phyloP scores from a whole-genome alignment of 2,888 invertebrate genomes.

The Harmothoe impar region DNA sequence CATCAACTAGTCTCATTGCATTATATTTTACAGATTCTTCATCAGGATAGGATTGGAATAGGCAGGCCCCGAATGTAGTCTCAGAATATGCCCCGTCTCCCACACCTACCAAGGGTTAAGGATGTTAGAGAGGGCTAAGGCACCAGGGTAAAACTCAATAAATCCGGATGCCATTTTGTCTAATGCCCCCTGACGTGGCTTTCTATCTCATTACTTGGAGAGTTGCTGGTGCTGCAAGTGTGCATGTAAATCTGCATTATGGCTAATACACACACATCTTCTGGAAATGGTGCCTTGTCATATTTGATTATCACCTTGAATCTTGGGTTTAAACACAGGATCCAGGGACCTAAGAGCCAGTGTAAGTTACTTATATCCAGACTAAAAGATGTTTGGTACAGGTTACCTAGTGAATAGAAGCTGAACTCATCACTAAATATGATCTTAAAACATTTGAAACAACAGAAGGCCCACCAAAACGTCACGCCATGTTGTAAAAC shows the following conservation, averaged over 20 bases:
- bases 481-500: too few species aligned
- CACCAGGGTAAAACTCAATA: slow-evolving; percentile 15
- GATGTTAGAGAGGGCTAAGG: neutral
- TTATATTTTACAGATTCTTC: too few species aligned
- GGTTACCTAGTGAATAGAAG: too few species aligned
- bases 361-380: neutral
- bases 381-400: too few species aligned
- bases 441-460: too few species aligned
- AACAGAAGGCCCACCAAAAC: too few species aligned
- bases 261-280: neutral
- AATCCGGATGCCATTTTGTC: neutral
- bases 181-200: neutral
- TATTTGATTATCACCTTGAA: neutral
- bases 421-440: too few species aligned
- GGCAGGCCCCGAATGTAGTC: too few species aligned
- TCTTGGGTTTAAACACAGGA: neutral
- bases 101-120: neutral
- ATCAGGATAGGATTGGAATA: too few species aligned
- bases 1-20: too few species aligned
- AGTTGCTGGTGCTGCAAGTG: neutral
- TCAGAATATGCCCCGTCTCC: too few species aligned
- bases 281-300: neutral
- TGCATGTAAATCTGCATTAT: neutral
- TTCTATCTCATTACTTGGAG: neutral
- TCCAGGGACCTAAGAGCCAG: neutral